Percentiles rank a stretch among this genome's conserved stretches.
Evolutionary conservation across 2,888 invertebrate species (phyloP).

Genomic region (Tanypteryx hageni): DNA sequence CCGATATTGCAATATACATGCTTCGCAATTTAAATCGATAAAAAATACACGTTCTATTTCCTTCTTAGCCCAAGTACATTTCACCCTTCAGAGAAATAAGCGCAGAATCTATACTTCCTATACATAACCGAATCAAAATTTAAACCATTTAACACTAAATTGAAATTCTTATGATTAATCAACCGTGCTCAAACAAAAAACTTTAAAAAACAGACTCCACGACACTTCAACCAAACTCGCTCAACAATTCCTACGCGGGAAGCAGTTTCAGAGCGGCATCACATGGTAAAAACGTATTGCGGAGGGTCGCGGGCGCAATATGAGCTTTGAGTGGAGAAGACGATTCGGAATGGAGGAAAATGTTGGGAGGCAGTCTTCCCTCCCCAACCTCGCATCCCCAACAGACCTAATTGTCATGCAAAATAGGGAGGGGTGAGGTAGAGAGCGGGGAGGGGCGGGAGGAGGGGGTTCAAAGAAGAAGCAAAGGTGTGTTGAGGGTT

Average conservation of each 20-base stretch:
- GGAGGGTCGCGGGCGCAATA: slow-evolving; percentile 10
- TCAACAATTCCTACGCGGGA: not conserved
- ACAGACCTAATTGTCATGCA: slow-evolving; percentile 32
- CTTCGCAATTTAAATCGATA: too few species aligned
- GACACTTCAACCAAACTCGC: not conserved
- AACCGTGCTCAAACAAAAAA: not conserved
- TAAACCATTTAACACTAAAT: too few species aligned
- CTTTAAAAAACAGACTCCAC: not conserved
- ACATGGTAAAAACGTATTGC: not conserved
- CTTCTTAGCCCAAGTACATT: too few species aligned
- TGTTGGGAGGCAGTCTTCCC: too few species aligned
- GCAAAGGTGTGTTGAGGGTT: not conserved
- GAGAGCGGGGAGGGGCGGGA: too few species aligned
- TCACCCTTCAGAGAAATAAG: too few species aligned
- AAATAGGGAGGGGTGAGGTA: not conserved
- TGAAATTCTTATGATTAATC: too few species aligned
- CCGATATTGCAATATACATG: too few species aligned
- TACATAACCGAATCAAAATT: too few species aligned
- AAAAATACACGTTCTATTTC: too few species aligned
- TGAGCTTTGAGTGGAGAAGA: not conserved
- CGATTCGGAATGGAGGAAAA: not conserved
- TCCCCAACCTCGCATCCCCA: not conserved
- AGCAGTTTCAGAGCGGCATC: not conserved
- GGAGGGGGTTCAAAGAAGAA: too few species aligned
- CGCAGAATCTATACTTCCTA: too few species aligned